A percentile compares a stretch with the other conserved stretches of the same genome.
phyloP scores from a whole-genome alignment of 1,140 invertebrate species.

The Asobara japonica region DNA sequence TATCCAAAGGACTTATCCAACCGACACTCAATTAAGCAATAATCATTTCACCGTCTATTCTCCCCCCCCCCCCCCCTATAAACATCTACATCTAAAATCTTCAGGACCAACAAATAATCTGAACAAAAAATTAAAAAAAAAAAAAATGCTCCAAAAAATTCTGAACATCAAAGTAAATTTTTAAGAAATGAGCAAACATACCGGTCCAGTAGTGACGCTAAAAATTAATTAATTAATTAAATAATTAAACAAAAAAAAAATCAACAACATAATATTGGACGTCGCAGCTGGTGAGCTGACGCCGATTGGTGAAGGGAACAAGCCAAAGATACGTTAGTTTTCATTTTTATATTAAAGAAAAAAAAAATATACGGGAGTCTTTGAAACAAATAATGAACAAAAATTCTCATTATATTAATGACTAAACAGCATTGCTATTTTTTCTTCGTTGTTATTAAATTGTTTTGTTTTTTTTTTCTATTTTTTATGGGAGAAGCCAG shows the following conservation, averaged over 20 bases:
- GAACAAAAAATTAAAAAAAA: too few relatives aligned
- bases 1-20: too few relatives aligned
- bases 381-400: slow-evolving; percentile 40
- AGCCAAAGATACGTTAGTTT: slow-evolving; percentile 69
- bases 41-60: too few relatives aligned
- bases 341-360: slow-evolving; percentile 66
- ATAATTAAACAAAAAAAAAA: slow-evolving; percentile 36
- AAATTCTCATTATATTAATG: slow-evolving; percentile 53
- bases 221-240: slow-evolving; percentile 30
- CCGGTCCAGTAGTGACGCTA: too few relatives aligned
- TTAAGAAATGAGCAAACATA: too few relatives aligned
- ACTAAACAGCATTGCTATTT: slow-evolving; percentile 42
- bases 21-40: too few relatives aligned
- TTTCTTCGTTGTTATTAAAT: slow-evolving; percentile 7
- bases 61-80: too few relatives aligned
- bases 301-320: slow-evolving; percentile 68
- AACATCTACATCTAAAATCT: too few relatives aligned
- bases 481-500: neutral
- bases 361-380: slow-evolving; percentile 43
- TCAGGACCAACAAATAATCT: too few relatives aligned
- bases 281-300: slow-evolving; percentile 53
- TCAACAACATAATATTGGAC: slow-evolving; percentile 51
- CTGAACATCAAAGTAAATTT: too few relatives aligned
- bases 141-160: too few relatives aligned
- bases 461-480: too few relatives aligned